These are phyloP conservation scores for Chelonoidis abingdonii DNA, from an alignment of 2,113 vertebrate species.

Conservation along the genomic window DNA sequence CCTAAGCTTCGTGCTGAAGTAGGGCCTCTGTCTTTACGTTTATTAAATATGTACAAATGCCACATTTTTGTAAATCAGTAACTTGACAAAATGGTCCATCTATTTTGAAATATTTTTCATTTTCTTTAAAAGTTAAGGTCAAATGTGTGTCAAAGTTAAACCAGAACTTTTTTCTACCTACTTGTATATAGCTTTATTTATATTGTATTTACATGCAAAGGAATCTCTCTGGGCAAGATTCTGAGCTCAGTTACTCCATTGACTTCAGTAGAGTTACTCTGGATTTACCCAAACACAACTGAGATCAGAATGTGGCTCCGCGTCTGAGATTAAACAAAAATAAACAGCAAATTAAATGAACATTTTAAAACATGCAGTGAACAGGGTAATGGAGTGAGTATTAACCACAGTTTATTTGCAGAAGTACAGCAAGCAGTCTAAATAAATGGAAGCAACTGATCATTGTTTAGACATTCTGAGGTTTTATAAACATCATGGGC, in stretches of 20 bases:
- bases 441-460: constrained; percentile 65
- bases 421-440: constrained; percentile 39
- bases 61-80: rapidly evolving
- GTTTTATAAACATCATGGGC: constrained; percentile 28
- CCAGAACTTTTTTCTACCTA: not conserved
- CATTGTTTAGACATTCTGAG: constrained; percentile 49
- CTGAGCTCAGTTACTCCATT: not conserved
- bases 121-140: not conserved
- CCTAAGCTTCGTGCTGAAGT: not conserved
- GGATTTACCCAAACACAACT: not conserved
- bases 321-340: constrained; percentile 39
- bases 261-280: not conserved
- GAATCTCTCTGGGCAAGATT: not conserved
- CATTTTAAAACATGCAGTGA: constrained; percentile 28
- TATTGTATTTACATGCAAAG: not conserved
- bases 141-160: not conserved
- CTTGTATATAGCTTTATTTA: not conserved
- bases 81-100: rapidly evolving
- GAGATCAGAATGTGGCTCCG: not conserved
- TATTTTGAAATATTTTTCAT: not conserved
- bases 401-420: constrained; percentile 59
- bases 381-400: constrained; percentile 42
- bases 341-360: not conserved
- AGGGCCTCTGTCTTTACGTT: not conserved
- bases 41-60: not conserved